Conservation (phyloP, 2,113 vertebrate genomes). For the Antechinus flavipes region DNA sequence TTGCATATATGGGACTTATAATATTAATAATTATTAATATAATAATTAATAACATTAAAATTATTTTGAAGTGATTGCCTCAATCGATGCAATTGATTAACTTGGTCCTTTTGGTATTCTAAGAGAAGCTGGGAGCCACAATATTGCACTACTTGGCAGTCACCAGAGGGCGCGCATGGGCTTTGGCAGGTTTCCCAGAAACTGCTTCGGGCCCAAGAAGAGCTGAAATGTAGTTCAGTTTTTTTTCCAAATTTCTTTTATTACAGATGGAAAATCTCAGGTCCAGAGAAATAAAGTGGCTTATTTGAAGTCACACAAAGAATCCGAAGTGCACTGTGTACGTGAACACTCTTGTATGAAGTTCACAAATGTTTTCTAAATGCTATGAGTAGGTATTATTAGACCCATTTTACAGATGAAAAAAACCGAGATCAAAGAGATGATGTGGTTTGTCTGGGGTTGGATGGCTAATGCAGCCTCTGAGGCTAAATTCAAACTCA, state of each 20-base stretch:
- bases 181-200: neutral
- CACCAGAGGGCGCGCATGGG: neutral
- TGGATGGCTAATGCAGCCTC: neutral
- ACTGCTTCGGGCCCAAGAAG: neutral
- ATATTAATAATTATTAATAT: no score
- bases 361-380: neutral
- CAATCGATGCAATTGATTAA: neutral
- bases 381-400: neutral
- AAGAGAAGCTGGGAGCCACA: neutral
- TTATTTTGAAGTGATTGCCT: neutral
- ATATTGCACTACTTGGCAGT: neutral
- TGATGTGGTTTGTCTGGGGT: neutral
- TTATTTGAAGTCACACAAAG: neutral
- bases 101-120: neutral
- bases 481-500: neutral
- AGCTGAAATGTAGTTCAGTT: neutral
- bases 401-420: neutral
- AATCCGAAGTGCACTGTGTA: neutral
- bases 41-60: neutral
- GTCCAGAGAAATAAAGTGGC: neutral
- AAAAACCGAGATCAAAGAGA: neutral
- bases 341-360: neutral
- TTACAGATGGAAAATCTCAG: neutral
- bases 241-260: neutral
- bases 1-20: neutral